Conservation (phyloP, 2,888 invertebrate species). For the Spatulosminthurus flaviceps region DNA sequence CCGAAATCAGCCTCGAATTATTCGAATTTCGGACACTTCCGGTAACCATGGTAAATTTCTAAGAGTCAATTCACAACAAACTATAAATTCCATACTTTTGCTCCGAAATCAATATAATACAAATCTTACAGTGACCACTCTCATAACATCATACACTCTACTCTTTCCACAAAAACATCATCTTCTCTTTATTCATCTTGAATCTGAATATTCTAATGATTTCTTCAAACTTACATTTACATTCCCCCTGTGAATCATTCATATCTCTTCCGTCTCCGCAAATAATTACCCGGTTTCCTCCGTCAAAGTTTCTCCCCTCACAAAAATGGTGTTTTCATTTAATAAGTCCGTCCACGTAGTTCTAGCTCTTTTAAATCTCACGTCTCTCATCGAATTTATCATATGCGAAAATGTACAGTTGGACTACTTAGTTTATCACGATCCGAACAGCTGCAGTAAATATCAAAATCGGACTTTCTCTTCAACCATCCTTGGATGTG, state of each 20-base stretch:
- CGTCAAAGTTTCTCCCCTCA: not conserved
- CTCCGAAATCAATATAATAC: not conserved
- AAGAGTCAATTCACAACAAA: not conserved
- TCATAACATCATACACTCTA: no score
- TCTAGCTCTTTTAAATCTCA: not conserved
- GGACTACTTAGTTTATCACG: slow-evolving; percentile 44
- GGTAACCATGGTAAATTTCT: slow-evolving; percentile 27
- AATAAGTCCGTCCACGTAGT: not conserved
- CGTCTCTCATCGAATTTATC: not conserved
- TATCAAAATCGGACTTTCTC: slow-evolving; percentile 52
- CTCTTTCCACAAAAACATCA: no score
- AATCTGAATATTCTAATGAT: no score
- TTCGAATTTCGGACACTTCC: slow-evolving; percentile 9
- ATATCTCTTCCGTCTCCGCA: no score
- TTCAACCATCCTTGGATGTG: slow-evolving; percentile 50
- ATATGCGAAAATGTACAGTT: slow-evolving; percentile 26
- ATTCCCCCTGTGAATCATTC: no score
- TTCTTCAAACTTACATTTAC: no score
- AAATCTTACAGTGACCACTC: no score
- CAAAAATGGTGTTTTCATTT: not conserved
- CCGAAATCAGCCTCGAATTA: not conserved
- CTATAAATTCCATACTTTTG: not conserved
- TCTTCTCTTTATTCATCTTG: no score
- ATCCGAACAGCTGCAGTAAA: slow-evolving; percentile 46
- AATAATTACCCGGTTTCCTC: no score